phyloP scores from a whole-genome alignment of 1,140 invertebrate species.

The Coenobita brevimanus region DNA sequence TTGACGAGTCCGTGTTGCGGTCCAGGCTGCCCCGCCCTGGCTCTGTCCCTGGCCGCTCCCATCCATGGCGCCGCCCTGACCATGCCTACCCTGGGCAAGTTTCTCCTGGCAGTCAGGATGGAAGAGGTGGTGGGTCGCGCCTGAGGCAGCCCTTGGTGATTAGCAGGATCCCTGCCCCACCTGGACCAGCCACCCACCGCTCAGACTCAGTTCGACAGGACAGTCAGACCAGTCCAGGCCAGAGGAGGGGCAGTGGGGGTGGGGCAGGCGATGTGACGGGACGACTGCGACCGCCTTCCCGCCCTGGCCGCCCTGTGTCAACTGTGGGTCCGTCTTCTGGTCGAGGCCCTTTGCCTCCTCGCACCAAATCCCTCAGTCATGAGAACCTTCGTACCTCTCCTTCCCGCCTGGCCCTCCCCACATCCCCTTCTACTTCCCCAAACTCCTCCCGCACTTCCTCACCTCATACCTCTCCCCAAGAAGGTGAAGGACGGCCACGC shows the following conservation, averaged over 20 bases:
- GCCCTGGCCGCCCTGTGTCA: conserved; percentile 45
- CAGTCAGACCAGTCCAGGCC: conserved; percentile 12
- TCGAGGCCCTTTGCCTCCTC: conserved; percentile 43
- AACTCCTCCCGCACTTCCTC: conserved; percentile 50
- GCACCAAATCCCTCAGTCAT: conserved; percentile 58
- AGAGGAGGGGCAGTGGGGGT: conserved; percentile 18
- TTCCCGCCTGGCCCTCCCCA: conserved; percentile 58
- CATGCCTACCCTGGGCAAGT: conserved; percentile 20
- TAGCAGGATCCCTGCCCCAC: conserved; percentile 53
- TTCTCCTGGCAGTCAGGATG: conserved; percentile 14
- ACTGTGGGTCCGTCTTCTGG: conserved; percentile 42
- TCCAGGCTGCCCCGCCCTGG: conserved; percentile 62
- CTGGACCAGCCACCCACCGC: conserved; percentile 29
- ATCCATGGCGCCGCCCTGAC: conserved; percentile 38
- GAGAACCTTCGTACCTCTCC: conserved; percentile 59
- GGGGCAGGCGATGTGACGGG: conserved; percentile 16
- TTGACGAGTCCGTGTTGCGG: conserved; percentile 69
- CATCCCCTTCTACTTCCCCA: conserved; percentile 48
- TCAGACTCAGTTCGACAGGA: not conserved
- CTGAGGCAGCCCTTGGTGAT: conserved; percentile 32
- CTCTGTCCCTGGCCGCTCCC: not conserved
- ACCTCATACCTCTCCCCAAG: conserved; percentile 50
- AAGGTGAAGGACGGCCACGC: conserved; percentile 45
- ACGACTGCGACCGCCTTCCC: conserved; percentile 40
- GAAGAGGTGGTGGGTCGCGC: conserved; percentile 28